Evolutionary conservation across 1,140 invertebrate genomes (phyloP), one percentile per base, ranked within the genome.

Genomic region (Papilio helenus): DNA sequence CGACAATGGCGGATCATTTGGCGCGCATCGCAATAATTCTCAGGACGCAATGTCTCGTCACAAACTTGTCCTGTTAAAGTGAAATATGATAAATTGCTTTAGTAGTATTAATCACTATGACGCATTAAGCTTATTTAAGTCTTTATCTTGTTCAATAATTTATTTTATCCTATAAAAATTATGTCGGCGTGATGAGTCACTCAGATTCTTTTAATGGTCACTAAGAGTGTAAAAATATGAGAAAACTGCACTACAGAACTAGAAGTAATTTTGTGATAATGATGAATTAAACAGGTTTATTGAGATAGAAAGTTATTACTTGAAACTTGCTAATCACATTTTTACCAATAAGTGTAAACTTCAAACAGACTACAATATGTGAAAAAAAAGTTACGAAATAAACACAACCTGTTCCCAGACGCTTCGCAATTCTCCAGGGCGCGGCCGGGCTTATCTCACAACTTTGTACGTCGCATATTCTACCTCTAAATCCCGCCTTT

Each of bases 1-100:
- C 26, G 26, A 68, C 61, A 68, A 68, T 68, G 23, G 61, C 26
- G 61, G 23, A 68, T 68, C 61, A 68, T 68, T 68, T 68, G 61
- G 26, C 61, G 61, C 23, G 61, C 61, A 29, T 68, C 23, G 61
- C 26, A 68, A 68, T 68, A 68, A 68, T 68, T 29, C 61, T 16
- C 61, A 61, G 58, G 58, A 26, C 58, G 58, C 23, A 34, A 26
- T 14, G 23, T 68, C 26, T 68, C 23, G 20, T 61, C 23, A 61
- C 58, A 26, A 61, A 20, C 23, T 26, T 61, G 20, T 23, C 10
- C 23, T 61, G 20, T 61, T 23, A 26, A 61, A 61, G 9, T 26
- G 5, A 26, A 23, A 61, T 23, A 61, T 61, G 58, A 23, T 61
- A 12, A 61, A 61, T 26, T 23, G 58, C 9, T 18, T 49, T 18